These are phyloP conservation scores for Drosophila kikkawai DNA, from an alignment of 1,140 invertebrate genomes.

Conservation along the genomic window DNA sequence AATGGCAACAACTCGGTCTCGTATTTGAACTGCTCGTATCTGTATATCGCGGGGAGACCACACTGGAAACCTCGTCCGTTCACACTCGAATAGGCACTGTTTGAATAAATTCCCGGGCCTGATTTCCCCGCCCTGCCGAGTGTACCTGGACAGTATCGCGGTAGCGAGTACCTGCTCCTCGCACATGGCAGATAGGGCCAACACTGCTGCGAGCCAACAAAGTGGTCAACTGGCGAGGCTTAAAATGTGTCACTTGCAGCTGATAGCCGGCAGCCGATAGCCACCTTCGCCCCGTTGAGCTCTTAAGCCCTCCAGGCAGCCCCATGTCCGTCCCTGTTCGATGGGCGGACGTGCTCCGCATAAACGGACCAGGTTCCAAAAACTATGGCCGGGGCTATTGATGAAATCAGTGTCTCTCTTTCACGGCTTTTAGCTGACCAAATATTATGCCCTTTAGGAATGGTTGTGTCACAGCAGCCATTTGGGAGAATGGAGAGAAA, in stretches of 20 bases:
- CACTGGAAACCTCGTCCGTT: constrained; percentile 43
- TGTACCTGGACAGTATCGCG: constrained; percentile 4
- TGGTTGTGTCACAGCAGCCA: constrained; percentile 20
- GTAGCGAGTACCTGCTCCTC: constrained; percentile 16
- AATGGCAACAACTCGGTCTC: not conserved
- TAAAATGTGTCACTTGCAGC: constrained; percentile 46
- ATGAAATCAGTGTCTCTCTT: constrained; percentile 48
- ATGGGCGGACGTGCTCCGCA: constrained; percentile 44
- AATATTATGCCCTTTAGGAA: constrained; percentile 29
- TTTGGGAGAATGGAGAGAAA: not conserved
- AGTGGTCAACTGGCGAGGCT: constrained; percentile 35
- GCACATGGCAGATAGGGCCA: constrained; percentile 26
- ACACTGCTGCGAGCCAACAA: constrained; percentile 6
- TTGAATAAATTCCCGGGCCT: constrained; percentile 8
- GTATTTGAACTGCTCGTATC: not conserved
- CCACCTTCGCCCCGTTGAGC: constrained; percentile 21
- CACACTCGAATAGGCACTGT: constrained; percentile 50
- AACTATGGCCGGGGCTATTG: constrained; percentile 44
- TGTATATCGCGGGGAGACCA: constrained; percentile 8
- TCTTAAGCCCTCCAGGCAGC: constrained; percentile 37
- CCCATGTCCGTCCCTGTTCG: constrained; percentile 13
- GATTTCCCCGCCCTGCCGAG: constrained; percentile 17
- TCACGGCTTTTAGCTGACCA: constrained; percentile 27
- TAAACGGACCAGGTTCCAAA: constrained; percentile 10
- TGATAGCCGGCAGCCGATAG: constrained; percentile 31